Evolutionary conservation across 2,113 vertebrate genomes (phyloP), one percentile per base, ranked within the genome.

Genomic region (Solea solea): DNA sequence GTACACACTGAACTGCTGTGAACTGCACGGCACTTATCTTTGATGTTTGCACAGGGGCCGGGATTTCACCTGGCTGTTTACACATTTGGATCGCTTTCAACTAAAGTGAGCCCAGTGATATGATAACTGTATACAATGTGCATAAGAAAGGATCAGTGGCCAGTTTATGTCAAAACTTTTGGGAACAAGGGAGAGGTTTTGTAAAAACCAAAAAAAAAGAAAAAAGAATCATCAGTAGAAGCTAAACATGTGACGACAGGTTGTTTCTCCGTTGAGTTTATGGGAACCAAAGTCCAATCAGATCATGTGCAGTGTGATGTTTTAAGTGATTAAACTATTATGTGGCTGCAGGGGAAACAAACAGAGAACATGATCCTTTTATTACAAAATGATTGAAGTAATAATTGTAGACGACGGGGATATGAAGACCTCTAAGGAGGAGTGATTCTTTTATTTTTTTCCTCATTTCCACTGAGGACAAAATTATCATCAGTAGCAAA

Each of bases 241-340:
- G 59, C 12, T 59, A 63, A 78, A 76, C 44, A 62, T 57, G 75
- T 74, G 45, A 67, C 28, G 46, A 49, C 58, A 73, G 44, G 58
- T 70, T 83, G 14, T 64, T 62, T 65, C 49, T 69, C 25, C 45
- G 72, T 48, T 27, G 12, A 16, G 7, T 52, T 55, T 64, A 40
- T 45, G 15, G 11, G 61, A 52, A 59, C 27, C 8, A 49, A 51
- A 66, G n/a, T 64, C 57, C 64, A 68, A 49, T 65, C 27, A 54
- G 46, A 61, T 63, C 41, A 52, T 64, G 48, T 56, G 41, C 10
- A 40, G 16, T 48, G 48, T 57, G 44, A 73, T 58, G 64, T 51
- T 73, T 53, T 73, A 74, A 64, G 40, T 46, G 46, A 78, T 83
- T 77, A 64, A 86, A 69, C 77, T 86, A 56, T 74, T 42, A 70